A percentile compares a stretch with the other conserved stretches of the same genome.
These are phyloP conservation scores for Chlorodrepanis virens DNA, from an alignment of 2,113 vertebrate species.

Conservation along the genomic window DNA sequence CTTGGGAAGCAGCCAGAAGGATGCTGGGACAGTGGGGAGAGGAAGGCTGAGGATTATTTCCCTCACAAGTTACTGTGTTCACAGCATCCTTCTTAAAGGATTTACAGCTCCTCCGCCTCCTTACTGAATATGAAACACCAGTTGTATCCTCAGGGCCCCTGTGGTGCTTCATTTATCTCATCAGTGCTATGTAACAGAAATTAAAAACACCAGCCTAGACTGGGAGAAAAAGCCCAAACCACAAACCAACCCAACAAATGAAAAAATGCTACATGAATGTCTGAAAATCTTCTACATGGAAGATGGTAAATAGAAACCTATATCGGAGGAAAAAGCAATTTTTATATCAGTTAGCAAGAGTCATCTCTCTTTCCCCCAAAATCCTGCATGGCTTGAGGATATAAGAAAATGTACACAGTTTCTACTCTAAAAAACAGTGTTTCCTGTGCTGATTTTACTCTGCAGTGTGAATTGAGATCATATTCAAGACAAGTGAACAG, in stretches of 20 bases:
- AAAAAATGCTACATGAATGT: neutral
- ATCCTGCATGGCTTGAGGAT: neutral
- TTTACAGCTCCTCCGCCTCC: neutral
- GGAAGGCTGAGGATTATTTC: neutral
- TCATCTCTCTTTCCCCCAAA: rapidly evolving
- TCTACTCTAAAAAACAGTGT: neutral
- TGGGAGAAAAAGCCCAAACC: neutral
- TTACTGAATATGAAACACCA: neutral
- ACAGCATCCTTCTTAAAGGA: neutral
- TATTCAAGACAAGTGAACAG: neutral
- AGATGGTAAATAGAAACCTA: neutral
- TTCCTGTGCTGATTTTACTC: neutral
- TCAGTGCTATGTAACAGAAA: neutral
- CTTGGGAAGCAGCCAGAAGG: neutral
- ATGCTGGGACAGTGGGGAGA: no score
- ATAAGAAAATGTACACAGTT: neutral
- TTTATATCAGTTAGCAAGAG: neutral
- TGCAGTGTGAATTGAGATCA: neutral
- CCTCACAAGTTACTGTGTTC: neutral
- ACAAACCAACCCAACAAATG: neutral
- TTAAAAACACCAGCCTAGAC: neutral
- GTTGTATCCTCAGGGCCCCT: neutral
- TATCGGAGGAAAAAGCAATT: neutral
- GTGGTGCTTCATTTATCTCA: neutral
- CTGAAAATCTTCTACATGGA: neutral